A percentile compares a stretch with the other conserved stretches of the same genome.
Evolutionary conservation across 2,888 invertebrate species (phyloP).

Genomic region (Leptinotarsa juncta): DNA sequence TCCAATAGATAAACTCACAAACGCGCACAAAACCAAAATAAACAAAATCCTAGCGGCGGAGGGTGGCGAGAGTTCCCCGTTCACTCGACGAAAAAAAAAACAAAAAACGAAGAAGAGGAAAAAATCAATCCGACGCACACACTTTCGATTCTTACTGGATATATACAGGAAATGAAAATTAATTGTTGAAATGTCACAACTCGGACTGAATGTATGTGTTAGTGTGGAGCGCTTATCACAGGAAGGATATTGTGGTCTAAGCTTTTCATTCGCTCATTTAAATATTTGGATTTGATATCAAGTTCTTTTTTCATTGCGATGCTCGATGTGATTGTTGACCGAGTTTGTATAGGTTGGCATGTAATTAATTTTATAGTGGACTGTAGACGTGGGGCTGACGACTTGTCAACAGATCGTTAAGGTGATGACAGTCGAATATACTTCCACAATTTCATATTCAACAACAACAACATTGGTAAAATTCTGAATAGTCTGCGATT

Average conservation of each 20-base stretch:
- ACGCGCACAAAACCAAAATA: conserved; percentile 37
- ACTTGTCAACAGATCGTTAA: neutral
- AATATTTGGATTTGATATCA: conserved; percentile 36
- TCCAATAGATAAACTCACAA: conserved; percentile 40
- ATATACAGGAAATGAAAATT: conserved; percentile 42
- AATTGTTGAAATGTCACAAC: conserved; percentile 37
- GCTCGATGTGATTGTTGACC: neutral
- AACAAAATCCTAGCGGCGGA: conserved; percentile 27
- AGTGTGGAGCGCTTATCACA: conserved; percentile 33
- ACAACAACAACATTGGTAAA: too few relatives aligned
- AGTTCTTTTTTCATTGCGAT: conserved; percentile 21
- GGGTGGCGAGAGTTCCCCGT: conserved; percentile 20
- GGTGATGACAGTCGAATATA: neutral
- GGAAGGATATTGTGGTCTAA: conserved; percentile 47
- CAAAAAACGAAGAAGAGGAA: conserved; percentile 23
- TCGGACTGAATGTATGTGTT: conserved; percentile 13
- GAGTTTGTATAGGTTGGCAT: neutral
- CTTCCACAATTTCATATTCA: too few relatives aligned
- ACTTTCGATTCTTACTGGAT: conserved; percentile 23
- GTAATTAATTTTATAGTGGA: conserved; percentile 1
- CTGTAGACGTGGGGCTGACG: neutral
- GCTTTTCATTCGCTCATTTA: conserved; percentile 34
- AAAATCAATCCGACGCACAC: conserved; percentile 27
- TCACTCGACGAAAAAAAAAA: neutral
- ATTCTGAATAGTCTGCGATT: too few relatives aligned